Evolutionary conservation across 2,797 vertebrate species (phyloP), one percentile per base, ranked within the genome.

Genomic region (Halcyon smyrnensis): DNA sequence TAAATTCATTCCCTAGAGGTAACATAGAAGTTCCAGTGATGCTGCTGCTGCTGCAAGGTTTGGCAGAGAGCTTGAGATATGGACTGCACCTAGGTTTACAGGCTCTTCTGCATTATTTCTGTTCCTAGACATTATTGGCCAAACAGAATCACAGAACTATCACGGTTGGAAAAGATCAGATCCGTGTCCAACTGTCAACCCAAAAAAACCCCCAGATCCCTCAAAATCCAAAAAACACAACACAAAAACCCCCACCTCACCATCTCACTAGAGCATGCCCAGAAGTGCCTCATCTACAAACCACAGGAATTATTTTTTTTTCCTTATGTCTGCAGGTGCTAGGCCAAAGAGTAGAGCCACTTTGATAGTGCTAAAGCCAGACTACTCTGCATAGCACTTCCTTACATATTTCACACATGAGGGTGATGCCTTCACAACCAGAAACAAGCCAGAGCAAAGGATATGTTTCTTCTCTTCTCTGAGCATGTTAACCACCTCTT

Each of bases 321-420:
- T 73, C 75, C 32, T 75, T 12, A 6, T 6, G 11, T 24, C 30
- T 68, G 27, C 69, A 69, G 53, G 27, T 67, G 36, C 21, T 27
- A 34, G 51, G 51, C 15, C 27, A 48, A 45, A 90, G 24, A 11
- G 27, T 9, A 27, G 32, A 51, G 15, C 12, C 39, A 17, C 51
- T 79, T 73, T 3, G 6, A 27, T 6, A 37, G 25, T 1, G 3
- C 9, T 25, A 2, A 59, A 89, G 21, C n/a, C 63, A 63, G 46
- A 15, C 3, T 50, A 34, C 25, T 15, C n/a, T 14, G 15, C 4
- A 2, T 6, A 36, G 57, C 34, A 0, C 14, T 34, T 20, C 19
- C 25, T 51, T 15, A 28, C 28, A 53, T 16, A 30, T 63, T 84
- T 79, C 43, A 28, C 17, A 9, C 14, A 24, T 16, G 24, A 69